Conservation (phyloP, 2,888 invertebrate genomes). For the Phyto melanocephala region DNA sequence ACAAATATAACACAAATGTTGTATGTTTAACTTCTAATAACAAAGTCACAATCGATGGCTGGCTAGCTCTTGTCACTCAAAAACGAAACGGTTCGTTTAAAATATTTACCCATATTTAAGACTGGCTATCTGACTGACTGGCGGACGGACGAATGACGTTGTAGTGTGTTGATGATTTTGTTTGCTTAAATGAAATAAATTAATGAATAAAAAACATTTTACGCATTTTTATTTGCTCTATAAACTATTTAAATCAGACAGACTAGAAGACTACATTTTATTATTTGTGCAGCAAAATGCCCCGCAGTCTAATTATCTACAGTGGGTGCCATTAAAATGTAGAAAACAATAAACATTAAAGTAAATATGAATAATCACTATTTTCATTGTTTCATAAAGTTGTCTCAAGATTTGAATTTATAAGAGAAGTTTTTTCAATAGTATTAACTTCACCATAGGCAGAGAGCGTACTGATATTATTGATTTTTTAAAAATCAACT, state of each 20-base stretch:
- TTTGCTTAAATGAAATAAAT: conserved; percentile 4
- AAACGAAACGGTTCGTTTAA: background rate
- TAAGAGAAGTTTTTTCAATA: no score
- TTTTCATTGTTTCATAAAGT: no score
- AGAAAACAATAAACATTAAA: no score
- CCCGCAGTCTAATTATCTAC: background rate
- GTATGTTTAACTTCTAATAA: background rate
- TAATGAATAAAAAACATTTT: conserved; percentile 55
- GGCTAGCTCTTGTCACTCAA: background rate
- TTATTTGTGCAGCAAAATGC: background rate
- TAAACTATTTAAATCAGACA: conserved; percentile 58
- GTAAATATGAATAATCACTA: no score
- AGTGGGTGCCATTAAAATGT: background rate
- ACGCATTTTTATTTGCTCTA: conserved; percentile 70
- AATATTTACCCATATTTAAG: conserved; percentile 11
- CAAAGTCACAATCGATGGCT: background rate
- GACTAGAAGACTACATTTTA: conserved; percentile 19
- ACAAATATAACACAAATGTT: background rate
- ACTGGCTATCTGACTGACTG: background rate
- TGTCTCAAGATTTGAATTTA: no score
- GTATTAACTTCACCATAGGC: no score
- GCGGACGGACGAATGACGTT: conserved; percentile 7
- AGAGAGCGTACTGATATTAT: no score
- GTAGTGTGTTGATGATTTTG: background rate
- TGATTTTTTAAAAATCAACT: no score